Conservation (phyloP, 1,140 invertebrate species). For the Bradynema listronoti region DNA sequence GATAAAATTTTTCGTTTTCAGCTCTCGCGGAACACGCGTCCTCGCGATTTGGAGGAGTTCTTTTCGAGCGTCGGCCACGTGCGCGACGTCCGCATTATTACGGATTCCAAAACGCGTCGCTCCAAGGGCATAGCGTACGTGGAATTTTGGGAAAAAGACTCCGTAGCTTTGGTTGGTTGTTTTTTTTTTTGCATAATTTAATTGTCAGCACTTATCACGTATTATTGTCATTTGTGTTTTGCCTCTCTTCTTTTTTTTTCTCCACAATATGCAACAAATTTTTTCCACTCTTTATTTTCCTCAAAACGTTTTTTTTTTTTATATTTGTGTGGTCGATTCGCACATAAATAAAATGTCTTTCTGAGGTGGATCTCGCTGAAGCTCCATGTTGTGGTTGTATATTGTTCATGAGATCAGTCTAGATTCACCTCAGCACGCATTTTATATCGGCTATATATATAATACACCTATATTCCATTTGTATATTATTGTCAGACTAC, state of each 20-base stretch:
- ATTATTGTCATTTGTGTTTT: too few relatives aligned
- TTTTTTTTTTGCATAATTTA: background rate
- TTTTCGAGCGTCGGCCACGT: conserved; percentile 98
- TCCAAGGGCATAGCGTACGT: conserved; percentile 99
- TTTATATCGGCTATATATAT: too few relatives aligned
- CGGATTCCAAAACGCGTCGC: conserved; percentile 93
- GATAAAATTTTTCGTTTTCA: conserved; percentile 55
- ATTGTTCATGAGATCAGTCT: conserved; percentile 25
- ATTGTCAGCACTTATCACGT: background rate
- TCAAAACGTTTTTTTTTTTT: conserved; percentile 12
- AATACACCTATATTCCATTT: too few relatives aligned
- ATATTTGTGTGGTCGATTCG: conserved; percentile 15
- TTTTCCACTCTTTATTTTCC: conserved; percentile 2
- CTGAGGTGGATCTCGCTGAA: conserved; percentile 9
- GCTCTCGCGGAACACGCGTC: conserved; percentile 72
- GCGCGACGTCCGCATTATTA: conserved; percentile 92
- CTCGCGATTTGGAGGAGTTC: conserved; percentile 94
- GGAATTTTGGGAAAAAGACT: conserved; percentile 95
- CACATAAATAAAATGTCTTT: too few relatives aligned
- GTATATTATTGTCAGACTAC: too few relatives aligned
- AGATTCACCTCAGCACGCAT: conserved; percentile 22
- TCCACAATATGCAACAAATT: background rate
- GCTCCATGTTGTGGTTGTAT: background rate
- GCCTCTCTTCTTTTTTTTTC: background rate
- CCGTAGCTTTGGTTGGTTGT: conserved; percentile 75